Evolutionary conservation across 2,888 invertebrate genomes (phyloP), one percentile per base, ranked within the genome.

Genomic region (Calameuta filiformis): DNA sequence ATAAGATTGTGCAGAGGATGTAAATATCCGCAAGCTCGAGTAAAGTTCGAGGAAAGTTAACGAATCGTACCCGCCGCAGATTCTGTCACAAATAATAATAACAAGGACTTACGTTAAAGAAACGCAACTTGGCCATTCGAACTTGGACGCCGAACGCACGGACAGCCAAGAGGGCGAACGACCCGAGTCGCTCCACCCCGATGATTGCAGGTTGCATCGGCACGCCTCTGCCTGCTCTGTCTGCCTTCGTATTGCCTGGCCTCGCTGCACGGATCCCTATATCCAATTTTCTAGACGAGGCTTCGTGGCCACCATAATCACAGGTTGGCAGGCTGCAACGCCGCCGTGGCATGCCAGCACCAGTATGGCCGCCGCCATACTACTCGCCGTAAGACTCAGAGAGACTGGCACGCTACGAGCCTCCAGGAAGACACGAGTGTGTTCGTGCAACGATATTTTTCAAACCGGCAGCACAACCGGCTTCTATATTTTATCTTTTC

Each of bases 191-290:
- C 90, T 90, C 91, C 91, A 90, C 91, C 91, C 91, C 88, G 88
- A 90, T 91, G 89, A 91, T 91, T 91, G 88, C 90, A 89, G 91
- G 90, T 91, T 91, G 90, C 89, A 89, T 85, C 86, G 88, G 88
- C 87, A 89, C 89, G 90, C 90, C 90, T 90, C 86, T 85, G 82
- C 82, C 76, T 23, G 81, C 77, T 74, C 76, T 76, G 79, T 76
- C 77, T 71, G 71, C 31, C 71, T 71, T 71, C 71, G 71, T 31
- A 71, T 71, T 71, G 71, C 71, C 33, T 15, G 71, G 31, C 71
- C 33, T 76, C 77, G 78, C 73, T 78, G 80, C 80, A 79, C 80
- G 79, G 82, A 87, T 83, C 82, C 83, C 83, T 85, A 83, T 86
- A 87, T 87, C 89, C 88, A 89, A 89, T 89, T 89, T 89, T 89